Conservation (phyloP, 2,113 vertebrate species). For the Phrynocephalus versicolor region DNA sequence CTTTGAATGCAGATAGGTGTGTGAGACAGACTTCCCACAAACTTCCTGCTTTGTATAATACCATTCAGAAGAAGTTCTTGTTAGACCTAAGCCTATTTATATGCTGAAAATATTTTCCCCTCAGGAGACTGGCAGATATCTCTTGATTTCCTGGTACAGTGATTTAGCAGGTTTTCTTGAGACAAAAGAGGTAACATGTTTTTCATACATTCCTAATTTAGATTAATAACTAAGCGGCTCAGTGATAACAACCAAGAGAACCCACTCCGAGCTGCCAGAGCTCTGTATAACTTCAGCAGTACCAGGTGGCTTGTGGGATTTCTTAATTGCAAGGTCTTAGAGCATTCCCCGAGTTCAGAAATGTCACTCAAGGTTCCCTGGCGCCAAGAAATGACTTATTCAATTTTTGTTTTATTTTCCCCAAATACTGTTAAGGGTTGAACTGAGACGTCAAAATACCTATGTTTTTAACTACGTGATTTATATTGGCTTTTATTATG, state of each 20-base stretch:
- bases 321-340: neutral
- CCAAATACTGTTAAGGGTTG: neutral
- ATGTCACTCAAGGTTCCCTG: neutral
- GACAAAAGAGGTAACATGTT: neutral
- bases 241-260: neutral
- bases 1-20: slow-evolving; percentile 14
- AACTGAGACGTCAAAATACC: too few species aligned
- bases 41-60: slow-evolving; percentile 31
- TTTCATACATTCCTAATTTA: neutral
- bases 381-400: neutral
- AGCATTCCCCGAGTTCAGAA: accelerated
- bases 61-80: slow-evolving; percentile 29
- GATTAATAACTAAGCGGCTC: neutral
- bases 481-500: too few species aligned
- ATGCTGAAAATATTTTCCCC: slow-evolving; percentile 25
- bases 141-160: neutral
- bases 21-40: neutral
- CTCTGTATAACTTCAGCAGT: neutral
- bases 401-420: neutral
- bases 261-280: neutral
- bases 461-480: too few species aligned
- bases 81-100: slow-evolving; percentile 25
- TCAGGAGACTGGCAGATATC: slow-evolving; percentile 3
- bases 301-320: slow-evolving; percentile 1
- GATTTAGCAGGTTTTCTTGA: slow-evolving; percentile 6